Evolutionary conservation across 2,797 vertebrate genomes (phyloP).

Genomic region (Choloepus didactylus): DNA sequence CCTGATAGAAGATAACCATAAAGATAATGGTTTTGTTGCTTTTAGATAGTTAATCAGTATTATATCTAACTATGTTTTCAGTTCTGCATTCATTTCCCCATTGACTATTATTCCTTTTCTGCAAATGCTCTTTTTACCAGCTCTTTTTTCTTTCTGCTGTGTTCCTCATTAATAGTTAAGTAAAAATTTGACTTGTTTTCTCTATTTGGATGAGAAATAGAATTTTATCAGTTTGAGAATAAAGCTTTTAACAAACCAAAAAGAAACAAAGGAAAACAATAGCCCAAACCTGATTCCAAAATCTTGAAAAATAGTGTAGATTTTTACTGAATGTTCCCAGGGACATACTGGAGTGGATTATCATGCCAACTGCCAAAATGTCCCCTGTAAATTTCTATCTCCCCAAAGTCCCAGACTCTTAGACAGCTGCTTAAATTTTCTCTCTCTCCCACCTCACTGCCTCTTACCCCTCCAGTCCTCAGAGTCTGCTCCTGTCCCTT

Average conservation of each 20-base stretch:
- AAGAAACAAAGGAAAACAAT: neutral
- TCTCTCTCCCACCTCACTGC: neutral
- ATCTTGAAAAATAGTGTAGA: neutral
- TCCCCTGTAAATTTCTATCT: neutral
- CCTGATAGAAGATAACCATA: neutral
- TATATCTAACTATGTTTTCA: neutral
- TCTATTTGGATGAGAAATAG: neutral
- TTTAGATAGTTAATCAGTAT: neutral
- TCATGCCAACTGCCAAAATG: neutral
- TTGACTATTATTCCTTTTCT: neutral
- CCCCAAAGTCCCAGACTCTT: no score
- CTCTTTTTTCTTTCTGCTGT: neutral
- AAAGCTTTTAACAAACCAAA: neutral
- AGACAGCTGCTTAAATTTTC: neutral
- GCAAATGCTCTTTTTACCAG: neutral
- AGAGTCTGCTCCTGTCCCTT: neutral
- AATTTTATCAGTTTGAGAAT: neutral
- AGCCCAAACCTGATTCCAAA: neutral
- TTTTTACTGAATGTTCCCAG: neutral
- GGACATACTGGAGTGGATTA: neutral
- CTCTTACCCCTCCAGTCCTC: neutral
- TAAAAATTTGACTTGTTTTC: neutral
- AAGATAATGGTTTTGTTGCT: neutral
- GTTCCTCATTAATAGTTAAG: neutral
- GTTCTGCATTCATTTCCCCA: neutral